Evolutionary conservation across 2,888 invertebrate species (phyloP).

Genomic region (Aphrophora alni): DNA sequence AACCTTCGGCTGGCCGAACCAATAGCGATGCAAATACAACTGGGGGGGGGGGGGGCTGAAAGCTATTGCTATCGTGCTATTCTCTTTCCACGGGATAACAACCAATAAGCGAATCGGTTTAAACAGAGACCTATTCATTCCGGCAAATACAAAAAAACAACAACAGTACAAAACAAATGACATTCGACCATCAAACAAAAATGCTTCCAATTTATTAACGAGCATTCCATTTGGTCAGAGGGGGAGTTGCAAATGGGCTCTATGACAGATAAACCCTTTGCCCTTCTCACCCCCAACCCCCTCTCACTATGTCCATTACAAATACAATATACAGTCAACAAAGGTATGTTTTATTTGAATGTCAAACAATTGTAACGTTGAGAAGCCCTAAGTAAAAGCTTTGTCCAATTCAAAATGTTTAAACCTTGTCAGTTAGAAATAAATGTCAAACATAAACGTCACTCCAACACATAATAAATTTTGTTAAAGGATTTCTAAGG

Average conservation of each 20-base stretch:
- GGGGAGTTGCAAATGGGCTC: conserved; percentile 29
- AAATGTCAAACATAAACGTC: no score
- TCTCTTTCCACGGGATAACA: no score
- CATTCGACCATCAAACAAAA: conserved; percentile 40
- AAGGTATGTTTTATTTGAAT: background rate
- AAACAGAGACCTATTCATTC: conserved; percentile 15
- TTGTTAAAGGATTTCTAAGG: no score
- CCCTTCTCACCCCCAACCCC: no score
- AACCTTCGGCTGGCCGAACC: background rate
- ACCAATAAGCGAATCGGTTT: background rate
- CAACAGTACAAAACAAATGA: conserved; percentile 17
- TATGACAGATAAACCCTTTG: conserved; percentile 23
- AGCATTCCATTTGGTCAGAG: conserved; percentile 31
- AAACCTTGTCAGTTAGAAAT: no score
- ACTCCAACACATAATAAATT: no score
- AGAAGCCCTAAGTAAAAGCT: no score
- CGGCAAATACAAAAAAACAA: conserved; percentile 18
- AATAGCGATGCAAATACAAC: background rate
- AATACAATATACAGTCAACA: background rate
- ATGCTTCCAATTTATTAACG: conserved; percentile 43
- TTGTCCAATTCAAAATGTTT: no score
- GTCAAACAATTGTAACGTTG: background rate
- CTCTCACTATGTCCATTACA: background rate
- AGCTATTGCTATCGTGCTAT: background rate
- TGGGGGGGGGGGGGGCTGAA: no score